Evolutionary conservation across 2,888 invertebrate species (phyloP).

Genomic region (Acheta domesticus): DNA sequence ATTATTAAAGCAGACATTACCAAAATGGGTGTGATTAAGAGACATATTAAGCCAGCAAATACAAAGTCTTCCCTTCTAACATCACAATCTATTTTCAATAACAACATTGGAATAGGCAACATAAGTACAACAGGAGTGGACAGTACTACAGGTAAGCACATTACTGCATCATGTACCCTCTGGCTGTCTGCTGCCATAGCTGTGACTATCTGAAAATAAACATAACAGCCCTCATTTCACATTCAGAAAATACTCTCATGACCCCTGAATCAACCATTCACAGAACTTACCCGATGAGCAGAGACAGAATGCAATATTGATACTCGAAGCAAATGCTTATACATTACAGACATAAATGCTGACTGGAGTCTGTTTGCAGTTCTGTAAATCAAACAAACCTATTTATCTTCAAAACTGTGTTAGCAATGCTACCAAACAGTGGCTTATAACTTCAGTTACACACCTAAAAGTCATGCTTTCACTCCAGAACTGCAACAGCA

Average conservation of each 20-base stretch:
- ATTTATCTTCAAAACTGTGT: not conserved
- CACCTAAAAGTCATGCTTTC: not conserved
- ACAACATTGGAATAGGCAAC: not conserved
- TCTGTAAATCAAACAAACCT: not conserved
- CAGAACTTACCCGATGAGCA: not conserved
- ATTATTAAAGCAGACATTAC: not conserved
- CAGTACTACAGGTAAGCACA: not conserved
- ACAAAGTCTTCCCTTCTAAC: not conserved
- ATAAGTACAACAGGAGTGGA: not conserved
- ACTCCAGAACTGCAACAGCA: not conserved
- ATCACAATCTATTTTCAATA: not conserved
- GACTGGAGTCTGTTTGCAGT: slow-evolving; percentile 26
- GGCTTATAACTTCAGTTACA: not conserved
- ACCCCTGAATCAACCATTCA: not conserved
- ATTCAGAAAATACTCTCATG: not conserved
- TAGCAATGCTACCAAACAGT: not conserved
- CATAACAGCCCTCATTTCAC: no score
- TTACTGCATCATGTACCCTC: not conserved
- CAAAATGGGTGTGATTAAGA: not conserved
- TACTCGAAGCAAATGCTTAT: slow-evolving; percentile 24
- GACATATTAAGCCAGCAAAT: not conserved
- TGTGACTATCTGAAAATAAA: not conserved
- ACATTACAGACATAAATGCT: slow-evolving; percentile 23
- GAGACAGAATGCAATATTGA: not conserved
- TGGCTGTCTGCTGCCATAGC: not conserved